phyloP scores from a whole-genome alignment of 2,797 vertebrate genomes.

The Hemitrygon akajei region DNA sequence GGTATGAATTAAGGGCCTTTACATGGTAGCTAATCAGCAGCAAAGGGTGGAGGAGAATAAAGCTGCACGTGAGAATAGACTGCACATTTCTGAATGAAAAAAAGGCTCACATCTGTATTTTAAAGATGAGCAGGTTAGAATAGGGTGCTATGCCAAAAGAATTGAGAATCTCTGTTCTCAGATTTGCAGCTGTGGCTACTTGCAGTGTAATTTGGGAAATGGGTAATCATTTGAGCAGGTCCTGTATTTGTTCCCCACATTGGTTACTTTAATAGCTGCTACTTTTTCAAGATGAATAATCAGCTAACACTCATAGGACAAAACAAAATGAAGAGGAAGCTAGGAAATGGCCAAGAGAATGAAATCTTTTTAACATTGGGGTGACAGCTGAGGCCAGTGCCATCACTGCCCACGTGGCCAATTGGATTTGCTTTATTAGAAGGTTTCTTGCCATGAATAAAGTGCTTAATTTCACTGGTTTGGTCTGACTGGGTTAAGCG shows the following conservation, averaged over 20 bases:
- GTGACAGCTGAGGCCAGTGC: not conserved
- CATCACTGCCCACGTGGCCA: not conserved
- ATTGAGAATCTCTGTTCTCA: not conserved
- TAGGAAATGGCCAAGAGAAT: not conserved
- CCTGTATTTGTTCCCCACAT: not conserved
- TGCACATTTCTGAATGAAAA: not conserved
- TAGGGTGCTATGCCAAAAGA: not conserved
- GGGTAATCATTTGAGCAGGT: not conserved
- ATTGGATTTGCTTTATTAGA: not conserved
- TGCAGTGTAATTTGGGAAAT: not conserved
- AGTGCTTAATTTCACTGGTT: not conserved
- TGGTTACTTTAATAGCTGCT: no score
- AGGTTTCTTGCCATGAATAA: not conserved
- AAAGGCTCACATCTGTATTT: not conserved
- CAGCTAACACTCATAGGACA: not conserved
- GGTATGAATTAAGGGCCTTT: not conserved
- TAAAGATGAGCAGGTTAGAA: not conserved
- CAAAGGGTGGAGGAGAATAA: not conserved
- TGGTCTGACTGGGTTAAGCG: not conserved
- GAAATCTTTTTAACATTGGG: not conserved
- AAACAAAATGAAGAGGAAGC: not conserved
- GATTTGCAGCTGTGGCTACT: not conserved
- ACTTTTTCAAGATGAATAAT: not conserved
- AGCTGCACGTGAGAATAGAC: not conserved
- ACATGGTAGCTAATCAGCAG: not conserved